Evolutionary conservation across 2,797 vertebrate species (phyloP).

Genomic region (Ctenosaura bakeri): DNA sequence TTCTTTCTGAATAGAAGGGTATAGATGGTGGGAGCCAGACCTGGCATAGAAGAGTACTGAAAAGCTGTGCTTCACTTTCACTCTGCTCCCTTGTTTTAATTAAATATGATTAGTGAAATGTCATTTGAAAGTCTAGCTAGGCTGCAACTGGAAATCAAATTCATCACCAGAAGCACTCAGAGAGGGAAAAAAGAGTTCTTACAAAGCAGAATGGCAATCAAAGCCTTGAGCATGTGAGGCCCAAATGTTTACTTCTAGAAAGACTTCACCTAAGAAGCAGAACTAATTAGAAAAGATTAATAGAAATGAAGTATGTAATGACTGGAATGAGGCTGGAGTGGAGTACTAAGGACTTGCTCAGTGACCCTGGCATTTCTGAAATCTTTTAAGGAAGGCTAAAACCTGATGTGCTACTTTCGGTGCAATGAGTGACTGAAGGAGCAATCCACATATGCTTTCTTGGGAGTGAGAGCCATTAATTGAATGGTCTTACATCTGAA

Average conservation of each 20-base stretch:
- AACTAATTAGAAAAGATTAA: constrained; percentile 77
- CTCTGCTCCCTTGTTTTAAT: not conserved
- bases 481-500: not conserved
- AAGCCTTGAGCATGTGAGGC: constrained; percentile 53
- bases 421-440: constrained; percentile 17
- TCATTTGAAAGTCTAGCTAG: constrained; percentile 28
- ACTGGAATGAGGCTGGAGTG: constrained; percentile 61
- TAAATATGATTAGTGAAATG: constrained; percentile 26
- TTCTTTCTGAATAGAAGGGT: not conserved
- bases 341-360: constrained; percentile 46
- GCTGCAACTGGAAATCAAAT: constrained; percentile 19
- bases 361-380: constrained; percentile 38
- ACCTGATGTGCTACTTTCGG: not conserved
- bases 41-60: not conserved
- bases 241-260: constrained; percentile 57
- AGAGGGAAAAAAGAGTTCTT: constrained; percentile 46
- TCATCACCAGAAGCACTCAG: not conserved
- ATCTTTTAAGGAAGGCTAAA: constrained; percentile 45
- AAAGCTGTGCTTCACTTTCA: not conserved
- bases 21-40: not conserved
- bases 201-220: constrained; percentile 42
- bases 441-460: constrained; percentile 36
- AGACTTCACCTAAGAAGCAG: constrained; percentile 65
- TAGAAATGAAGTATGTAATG: constrained; percentile 71
- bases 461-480: not conserved